phyloP scores from a whole-genome alignment of 2,888 invertebrate species.

The Drosophila basisetae region DNA sequence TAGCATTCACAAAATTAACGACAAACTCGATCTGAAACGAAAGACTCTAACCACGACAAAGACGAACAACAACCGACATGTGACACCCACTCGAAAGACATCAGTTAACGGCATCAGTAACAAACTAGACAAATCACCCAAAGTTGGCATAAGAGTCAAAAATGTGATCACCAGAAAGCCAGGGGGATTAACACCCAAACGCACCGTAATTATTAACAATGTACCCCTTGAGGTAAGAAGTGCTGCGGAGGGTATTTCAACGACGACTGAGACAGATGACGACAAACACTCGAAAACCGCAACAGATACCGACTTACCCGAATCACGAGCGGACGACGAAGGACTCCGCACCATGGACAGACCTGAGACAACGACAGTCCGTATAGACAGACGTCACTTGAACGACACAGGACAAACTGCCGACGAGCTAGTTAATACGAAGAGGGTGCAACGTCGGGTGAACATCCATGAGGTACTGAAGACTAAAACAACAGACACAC shows the following conservation, averaged over 20 bases:
- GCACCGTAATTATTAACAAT: slow-evolving; percentile 83
- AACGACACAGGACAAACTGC: neutral
- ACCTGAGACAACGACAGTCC: slow-evolving; percentile 3
- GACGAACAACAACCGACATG: slow-evolving; percentile 39
- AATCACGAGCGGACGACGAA: slow-evolving; percentile 16
- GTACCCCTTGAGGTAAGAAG: slow-evolving; percentile 82
- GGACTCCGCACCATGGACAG: neutral
- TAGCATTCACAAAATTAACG: slow-evolving; percentile 86
- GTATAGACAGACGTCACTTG: neutral
- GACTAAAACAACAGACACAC: neutral
- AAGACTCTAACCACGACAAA: slow-evolving; percentile 81
- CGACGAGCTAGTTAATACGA: neutral
- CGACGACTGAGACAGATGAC: slow-evolving; percentile 15
- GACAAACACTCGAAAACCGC: neutral
- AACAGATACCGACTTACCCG: slow-evolving; percentile 5
- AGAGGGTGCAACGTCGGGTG: slow-evolving; percentile 27
- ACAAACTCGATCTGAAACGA: slow-evolving; percentile 87
- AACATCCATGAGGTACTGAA: slow-evolving; percentile 10
- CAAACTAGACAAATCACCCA: slow-evolving; percentile 81
- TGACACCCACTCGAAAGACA: slow-evolving; percentile 81
- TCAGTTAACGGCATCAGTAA: slow-evolving; percentile 70
- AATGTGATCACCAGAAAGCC: slow-evolving; percentile 59
- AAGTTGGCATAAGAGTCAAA: slow-evolving; percentile 59
- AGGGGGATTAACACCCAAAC: slow-evolving; percentile 62
- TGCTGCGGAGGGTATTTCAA: slow-evolving; percentile 43